Percentiles rank a stretch among this genome's conserved stretches.
Conservation (phyloP, 2,113 vertebrate genomes). For the Hydropotes inermis region DNA sequence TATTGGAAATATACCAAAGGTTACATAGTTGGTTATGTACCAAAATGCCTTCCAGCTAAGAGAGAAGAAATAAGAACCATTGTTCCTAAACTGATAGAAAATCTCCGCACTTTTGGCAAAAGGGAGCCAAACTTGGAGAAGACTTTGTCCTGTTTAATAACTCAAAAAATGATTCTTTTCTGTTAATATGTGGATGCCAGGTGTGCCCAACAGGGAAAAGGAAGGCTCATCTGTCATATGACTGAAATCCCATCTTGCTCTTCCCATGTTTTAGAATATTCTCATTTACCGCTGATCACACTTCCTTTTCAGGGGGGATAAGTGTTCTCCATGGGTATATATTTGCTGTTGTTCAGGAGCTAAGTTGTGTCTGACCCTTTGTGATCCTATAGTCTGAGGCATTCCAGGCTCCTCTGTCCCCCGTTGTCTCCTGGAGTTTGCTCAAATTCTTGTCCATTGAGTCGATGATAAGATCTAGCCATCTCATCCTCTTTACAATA, state of each 20-base stretch:
- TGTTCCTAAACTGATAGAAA: not conserved
- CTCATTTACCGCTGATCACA: not conserved
- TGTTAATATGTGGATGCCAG: rapidly evolving
- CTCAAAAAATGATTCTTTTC: not conserved
- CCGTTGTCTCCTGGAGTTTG: not conserved
- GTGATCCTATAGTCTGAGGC: not conserved
- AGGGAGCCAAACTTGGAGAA: not conserved
- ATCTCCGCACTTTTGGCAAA: not conserved
- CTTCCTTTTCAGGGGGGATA: not conserved
- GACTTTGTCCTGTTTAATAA: not conserved
- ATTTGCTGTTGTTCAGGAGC: not conserved
- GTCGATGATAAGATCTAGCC: not conserved
- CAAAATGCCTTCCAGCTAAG: constrained; percentile 36
- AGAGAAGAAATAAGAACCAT: not conserved
- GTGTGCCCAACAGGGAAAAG: not conserved
- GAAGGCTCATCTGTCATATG: not conserved
- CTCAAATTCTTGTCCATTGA: not conserved
- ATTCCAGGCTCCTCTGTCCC: not conserved
- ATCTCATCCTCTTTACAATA: not conserved
- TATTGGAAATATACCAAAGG: constrained; percentile 19
- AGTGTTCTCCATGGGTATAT: not conserved
- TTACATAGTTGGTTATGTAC: constrained; percentile 32
- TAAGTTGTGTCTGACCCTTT: not conserved
- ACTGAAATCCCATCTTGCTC: not conserved
- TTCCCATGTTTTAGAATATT: not conserved